Conservation (phyloP, 2,888 invertebrate genomes). For the Nebria brevicollis region DNA sequence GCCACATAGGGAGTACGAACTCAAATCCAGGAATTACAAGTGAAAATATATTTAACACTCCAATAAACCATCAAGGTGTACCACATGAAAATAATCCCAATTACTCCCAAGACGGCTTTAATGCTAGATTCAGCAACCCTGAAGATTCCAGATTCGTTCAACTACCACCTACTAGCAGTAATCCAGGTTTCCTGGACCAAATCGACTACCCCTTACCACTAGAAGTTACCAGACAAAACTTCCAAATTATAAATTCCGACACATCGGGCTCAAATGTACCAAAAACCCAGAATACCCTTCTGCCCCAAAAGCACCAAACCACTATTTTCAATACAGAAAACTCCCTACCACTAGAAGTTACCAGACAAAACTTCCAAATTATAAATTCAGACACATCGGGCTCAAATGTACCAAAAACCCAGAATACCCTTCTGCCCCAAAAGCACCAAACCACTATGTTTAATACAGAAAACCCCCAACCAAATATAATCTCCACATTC, state of each 20-base stretch:
- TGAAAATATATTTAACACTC: background rate
- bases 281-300: constrained; percentile 20
- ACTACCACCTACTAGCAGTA: background rate
- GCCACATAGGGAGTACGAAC: background rate
- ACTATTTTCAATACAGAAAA: background rate
- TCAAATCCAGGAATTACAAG: no score
- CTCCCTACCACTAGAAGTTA: background rate
- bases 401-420: constrained; percentile 4
- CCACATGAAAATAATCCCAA: background rate
- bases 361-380: background rate
- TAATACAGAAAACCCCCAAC: background rate
- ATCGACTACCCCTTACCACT: background rate
- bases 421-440: constrained; percentile 17
- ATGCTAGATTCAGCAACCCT: background rate
- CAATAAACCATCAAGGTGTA: background rate
- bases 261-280: background rate
- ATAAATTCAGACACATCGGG: background rate
- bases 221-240: background rate
- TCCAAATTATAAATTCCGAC: background rate
- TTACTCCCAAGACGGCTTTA: background rate
- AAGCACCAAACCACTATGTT: background rate
- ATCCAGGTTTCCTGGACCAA: background rate
- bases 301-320: background rate
- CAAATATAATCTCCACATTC: background rate
- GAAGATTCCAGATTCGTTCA: background rate